A percentile compares a stretch with the other conserved stretches of the same genome.
Evolutionary conservation across 2,113 vertebrate genomes (phyloP).

Genomic region (Marmota flaviventris): DNA sequence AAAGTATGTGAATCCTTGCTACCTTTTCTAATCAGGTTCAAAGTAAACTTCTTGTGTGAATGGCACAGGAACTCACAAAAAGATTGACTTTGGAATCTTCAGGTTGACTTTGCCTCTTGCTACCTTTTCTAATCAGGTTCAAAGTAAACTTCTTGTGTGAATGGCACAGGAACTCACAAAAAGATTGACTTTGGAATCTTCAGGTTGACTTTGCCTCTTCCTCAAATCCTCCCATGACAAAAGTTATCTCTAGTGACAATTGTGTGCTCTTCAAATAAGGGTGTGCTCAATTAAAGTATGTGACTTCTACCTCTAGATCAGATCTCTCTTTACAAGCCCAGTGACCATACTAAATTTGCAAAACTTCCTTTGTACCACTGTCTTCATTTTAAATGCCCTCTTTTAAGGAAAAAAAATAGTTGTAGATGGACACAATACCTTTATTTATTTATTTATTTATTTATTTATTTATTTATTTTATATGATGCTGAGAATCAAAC

Average conservation of each 20-base stretch:
- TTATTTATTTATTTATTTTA: no score
- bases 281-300: neutral
- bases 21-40: slow-evolving; percentile 27
- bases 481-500: no score
- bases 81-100: neutral
- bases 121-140: neutral
- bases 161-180: slow-evolving; percentile 3
- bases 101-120: slow-evolving; percentile 56
- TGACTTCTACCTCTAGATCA: slow-evolving; percentile 53
- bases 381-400: slow-evolving; percentile 40
- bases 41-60: slow-evolving; percentile 49
- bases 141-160: slow-evolving; percentile 48
- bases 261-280: slow-evolving; percentile 54
- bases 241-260: neutral
- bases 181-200: neutral
- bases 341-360: neutral
- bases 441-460: no score
- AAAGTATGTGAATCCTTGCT: neutral
- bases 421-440: no score
- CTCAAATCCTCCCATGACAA: slow-evolving; percentile 51
- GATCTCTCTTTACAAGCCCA: slow-evolving; percentile 18
- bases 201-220: slow-evolving; percentile 58
- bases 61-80: slow-evolving; percentile 6
- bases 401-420: neutral
- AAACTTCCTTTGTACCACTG: neutral